Conservation (phyloP, 1,140 invertebrate genomes). For the Nasonia longicornis region DNA sequence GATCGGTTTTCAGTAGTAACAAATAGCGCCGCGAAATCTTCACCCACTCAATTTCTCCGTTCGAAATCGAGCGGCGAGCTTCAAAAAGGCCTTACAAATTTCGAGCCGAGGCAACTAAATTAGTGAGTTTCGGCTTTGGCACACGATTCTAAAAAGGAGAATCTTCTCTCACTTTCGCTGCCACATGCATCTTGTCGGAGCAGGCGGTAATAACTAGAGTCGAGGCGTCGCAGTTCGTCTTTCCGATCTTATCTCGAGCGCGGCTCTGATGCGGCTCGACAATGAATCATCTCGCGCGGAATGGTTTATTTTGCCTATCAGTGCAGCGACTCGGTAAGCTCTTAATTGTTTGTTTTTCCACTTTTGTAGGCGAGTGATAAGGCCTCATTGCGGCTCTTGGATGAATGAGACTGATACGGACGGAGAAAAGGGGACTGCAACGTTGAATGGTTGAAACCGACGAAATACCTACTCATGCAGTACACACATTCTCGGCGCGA, state of each 20-base stretch:
- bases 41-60: neutral
- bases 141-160: neutral
- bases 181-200: conserved; percentile 7
- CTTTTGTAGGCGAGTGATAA: neutral
- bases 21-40: conserved; percentile 14
- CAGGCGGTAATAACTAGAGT: conserved; percentile 7
- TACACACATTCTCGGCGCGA: neutral
- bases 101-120: conserved; percentile 13
- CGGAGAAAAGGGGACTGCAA: too few relatives aligned
- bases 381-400: too few relatives aligned
- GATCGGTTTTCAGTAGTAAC: conserved; percentile 41
- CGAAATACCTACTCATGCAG: too few relatives aligned
- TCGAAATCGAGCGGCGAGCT: neutral
- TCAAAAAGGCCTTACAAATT: conserved; percentile 2
- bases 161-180: conserved; percentile 29
- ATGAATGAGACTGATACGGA: neutral
- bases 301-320: conserved; percentile 38
- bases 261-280: neutral
- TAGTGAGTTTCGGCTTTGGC: conserved; percentile 23
- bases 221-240: conserved; percentile 20
- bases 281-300: conserved; percentile 29
- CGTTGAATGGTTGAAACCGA: too few relatives aligned
- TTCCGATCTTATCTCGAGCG: conserved; percentile 27
- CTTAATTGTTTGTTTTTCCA: conserved; percentile 38
- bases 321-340: conserved; percentile 5